Base-by-base conservation (phyloP, 2,797 vertebrate species). In the Molothrus aeneus region DNA sequence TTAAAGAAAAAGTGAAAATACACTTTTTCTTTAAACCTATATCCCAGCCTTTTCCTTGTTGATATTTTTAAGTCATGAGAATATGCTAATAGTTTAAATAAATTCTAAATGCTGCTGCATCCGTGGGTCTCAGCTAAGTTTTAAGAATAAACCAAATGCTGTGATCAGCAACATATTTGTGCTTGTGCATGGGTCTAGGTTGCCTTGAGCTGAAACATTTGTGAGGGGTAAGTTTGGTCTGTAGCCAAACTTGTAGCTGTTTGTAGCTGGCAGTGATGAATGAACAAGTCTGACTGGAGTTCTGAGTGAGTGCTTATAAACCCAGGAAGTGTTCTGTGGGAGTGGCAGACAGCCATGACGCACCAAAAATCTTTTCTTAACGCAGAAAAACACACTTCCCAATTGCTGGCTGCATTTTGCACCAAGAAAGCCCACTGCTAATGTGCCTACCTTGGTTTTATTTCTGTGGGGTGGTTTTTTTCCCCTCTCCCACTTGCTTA, bases 381-480 rank as follows among this genome's bases (percentile, higher is more conserved):
- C 34, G 26, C 11, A 32, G 48, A 29, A 54, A 22, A 77, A 24
- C 16, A 47, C 5, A 5, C 4, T 64, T 92, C 7, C 26, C 20
- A 80, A 13, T 20, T 71, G n/a, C 43, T 10, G 11, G 5, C 17
- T 86, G 11, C 10, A 3, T 80, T 90, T 86, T 79, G 43, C 17
- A 11, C 40, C 17, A 50, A 80, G 66, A 4, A 59, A 34, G 25
- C 19, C 15, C 4, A 2, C 24, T 70, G 24, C 54, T 53, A 10
- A 0, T 38, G 7, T 47, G 51, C 8, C 50, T 73, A 34, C 11
- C 10, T 45, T 40, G 4, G 4, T 13, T 53, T 72, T 53, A 5
- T 20, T 85, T 81, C n/a, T 47, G 24, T 80, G n/a, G 13, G 11
- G 11, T 10, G 0, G 0, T 11, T n/a, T 43, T 11, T 11, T 40